Evolutionary conservation across 2,113 vertebrate species (phyloP).

Genomic region (Meriones unguiculatus): DNA sequence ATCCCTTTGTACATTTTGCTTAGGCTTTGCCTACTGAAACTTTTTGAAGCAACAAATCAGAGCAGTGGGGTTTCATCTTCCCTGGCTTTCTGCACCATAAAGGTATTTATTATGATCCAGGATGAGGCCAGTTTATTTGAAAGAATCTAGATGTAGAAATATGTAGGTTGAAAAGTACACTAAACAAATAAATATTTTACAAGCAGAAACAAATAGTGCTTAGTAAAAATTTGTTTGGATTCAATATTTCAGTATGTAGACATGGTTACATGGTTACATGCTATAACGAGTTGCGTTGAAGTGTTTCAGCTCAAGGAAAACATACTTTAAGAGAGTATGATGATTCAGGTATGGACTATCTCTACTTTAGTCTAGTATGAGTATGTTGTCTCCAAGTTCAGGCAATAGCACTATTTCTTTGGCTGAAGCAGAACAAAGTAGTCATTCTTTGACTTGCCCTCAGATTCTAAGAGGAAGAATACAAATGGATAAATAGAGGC

Average conservation of each 20-base stretch:
- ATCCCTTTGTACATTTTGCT: slow-evolving; percentile 46
- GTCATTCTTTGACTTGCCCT: background rate
- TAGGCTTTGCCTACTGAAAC: slow-evolving; percentile 41
- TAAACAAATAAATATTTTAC: background rate
- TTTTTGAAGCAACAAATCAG: slow-evolving; percentile 64
- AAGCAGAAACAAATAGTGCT: background rate
- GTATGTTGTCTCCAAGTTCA: background rate
- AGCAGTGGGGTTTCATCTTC: slow-evolving; percentile 50
- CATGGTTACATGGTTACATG: background rate
- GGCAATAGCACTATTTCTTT: background rate
- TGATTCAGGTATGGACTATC: background rate
- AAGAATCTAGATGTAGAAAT: background rate
- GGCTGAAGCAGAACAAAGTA: background rate
- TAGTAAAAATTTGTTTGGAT: background rate
- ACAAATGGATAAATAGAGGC: background rate
- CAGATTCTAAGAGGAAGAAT: background rate
- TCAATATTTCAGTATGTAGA: background rate
- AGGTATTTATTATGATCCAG: slow-evolving; percentile 22
- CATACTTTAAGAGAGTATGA: background rate
- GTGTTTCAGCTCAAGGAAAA: background rate
- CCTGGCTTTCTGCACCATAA: slow-evolving; percentile 60
- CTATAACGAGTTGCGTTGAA: background rate
- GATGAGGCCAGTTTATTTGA: slow-evolving; percentile 58
- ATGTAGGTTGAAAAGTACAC: background rate
- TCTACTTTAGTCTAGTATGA: background rate